Evolutionary conservation across 2,113 vertebrate species (phyloP).

Genomic region (Thalassoma bifasciatum): DNA sequence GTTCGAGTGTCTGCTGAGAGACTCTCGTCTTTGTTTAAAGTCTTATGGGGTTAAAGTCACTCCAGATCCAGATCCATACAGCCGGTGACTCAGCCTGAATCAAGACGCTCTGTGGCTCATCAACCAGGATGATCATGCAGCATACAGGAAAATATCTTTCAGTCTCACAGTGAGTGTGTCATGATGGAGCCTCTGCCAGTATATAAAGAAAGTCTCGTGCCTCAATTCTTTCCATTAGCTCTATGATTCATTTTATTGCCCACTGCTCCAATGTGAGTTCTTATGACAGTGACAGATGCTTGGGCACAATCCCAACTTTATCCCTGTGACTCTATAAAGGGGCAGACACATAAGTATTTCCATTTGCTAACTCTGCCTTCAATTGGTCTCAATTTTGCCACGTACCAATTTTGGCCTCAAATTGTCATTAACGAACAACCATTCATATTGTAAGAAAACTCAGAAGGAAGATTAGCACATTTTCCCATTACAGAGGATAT

Average conservation of each 20-base stretch:
- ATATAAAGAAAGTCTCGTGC: slow-evolving; percentile 33
- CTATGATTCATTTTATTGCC: slow-evolving; percentile 52
- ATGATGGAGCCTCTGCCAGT: slow-evolving; percentile 17
- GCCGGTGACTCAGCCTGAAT: slow-evolving; percentile 32
- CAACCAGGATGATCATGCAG: background rate
- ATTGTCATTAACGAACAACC: too few species aligned
- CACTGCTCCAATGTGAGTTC: slow-evolving; percentile 13
- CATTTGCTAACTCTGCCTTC: background rate
- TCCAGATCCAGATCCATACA: slow-evolving; percentile 9
- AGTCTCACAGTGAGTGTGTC: slow-evolving; percentile 33
- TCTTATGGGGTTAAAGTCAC: slow-evolving; percentile 48
- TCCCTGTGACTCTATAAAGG: background rate
- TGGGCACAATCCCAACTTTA: slow-evolving; percentile 4
- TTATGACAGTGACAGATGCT: slow-evolving; percentile 26
- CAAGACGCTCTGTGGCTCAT: background rate
- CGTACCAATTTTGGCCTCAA: too few species aligned
- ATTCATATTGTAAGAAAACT: too few species aligned
- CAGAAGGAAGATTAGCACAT: too few species aligned
- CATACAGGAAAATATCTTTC: slow-evolving; percentile 28
- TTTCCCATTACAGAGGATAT: too few species aligned
- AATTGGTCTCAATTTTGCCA: background rate
- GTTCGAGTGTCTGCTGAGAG: slow-evolving; percentile 55
- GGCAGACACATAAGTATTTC: background rate
- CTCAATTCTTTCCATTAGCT: slow-evolving; percentile 26
- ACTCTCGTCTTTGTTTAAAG: slow-evolving; percentile 50